phyloP scores from a whole-genome alignment of 53 echinoderm and acorn worm species.

The Henricia sp. region DNA sequence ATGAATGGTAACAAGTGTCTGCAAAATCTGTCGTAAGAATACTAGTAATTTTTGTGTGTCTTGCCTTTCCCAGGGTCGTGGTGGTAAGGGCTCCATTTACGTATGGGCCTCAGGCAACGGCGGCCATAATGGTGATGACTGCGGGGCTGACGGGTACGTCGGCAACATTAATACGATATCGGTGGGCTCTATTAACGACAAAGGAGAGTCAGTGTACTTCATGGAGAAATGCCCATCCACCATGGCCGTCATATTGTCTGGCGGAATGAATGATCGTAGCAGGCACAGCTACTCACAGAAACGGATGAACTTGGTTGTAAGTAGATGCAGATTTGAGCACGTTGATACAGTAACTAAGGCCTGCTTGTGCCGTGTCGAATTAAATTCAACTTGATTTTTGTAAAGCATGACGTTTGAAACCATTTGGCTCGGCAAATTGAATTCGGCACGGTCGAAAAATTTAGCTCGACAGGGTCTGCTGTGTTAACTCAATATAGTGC shows the following conservation, averaged over 20 bases:
- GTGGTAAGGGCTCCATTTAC: constrained; percentile 93
- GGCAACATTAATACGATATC: constrained; percentile 93
- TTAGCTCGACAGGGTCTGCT: too few species aligned
- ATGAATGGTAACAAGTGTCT: too few species aligned
- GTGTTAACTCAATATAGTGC: too few species aligned
- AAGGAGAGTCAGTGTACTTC: constrained; percentile 80
- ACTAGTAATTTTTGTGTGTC: too few species aligned
- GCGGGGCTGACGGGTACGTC: constrained; percentile 93
- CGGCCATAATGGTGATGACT: constrained; percentile 81
- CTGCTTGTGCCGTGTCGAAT: too few species aligned
- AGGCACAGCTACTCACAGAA: background rate
- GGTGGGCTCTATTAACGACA: constrained; percentile 89
- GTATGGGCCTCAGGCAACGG: constrained; percentile 99
- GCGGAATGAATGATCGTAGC: constrained; percentile 60
- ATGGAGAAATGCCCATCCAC: constrained; percentile 88
- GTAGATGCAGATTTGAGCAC: too few species aligned
- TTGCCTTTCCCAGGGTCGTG: constrained; percentile 77
- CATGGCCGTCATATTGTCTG: constrained; percentile 91
- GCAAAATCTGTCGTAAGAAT: too few species aligned
- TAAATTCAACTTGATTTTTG: too few species aligned
- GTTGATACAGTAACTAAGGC: too few species aligned
- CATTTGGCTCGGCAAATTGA: too few species aligned
- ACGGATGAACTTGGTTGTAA: constrained; percentile 83
- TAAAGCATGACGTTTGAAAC: too few species aligned
- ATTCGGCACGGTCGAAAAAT: too few species aligned